Conservation (phyloP, 1,140 invertebrate genomes). For the Monomorium pharaonis region DNA sequence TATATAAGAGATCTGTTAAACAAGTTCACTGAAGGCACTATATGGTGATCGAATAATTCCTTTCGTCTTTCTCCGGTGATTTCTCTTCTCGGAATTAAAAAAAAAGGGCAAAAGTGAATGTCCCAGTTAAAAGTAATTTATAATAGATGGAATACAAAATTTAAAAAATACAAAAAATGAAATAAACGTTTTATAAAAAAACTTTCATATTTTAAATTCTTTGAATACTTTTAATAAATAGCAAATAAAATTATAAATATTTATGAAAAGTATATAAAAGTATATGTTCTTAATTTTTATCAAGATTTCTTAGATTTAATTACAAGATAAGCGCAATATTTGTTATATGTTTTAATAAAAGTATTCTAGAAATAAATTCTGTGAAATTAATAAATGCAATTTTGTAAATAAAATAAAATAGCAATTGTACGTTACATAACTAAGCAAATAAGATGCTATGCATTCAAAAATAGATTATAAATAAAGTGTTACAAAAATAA, state of each 20-base stretch:
- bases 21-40: not conserved
- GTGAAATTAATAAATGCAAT: not conserved
- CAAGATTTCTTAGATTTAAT: not conserved
- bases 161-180: not conserved
- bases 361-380: not conserved
- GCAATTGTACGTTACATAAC: not conserved
- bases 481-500: not conserved
- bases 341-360: not conserved
- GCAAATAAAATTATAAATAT: not conserved
- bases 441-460: not conserved
- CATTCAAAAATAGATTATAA: not conserved
- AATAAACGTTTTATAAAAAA: not conserved
- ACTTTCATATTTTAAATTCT: not conserved
- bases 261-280: too few relatives aligned
- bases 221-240: not conserved
- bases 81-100: slow-evolving; percentile 17
- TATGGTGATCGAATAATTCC: slow-evolving; percentile 16
- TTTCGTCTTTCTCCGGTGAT: slow-evolving; percentile 1
- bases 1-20: not conserved
- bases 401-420: not conserved
- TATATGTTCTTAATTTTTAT: not conserved
- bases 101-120: not conserved
- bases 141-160: not conserved
- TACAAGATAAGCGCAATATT: not conserved
- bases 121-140: slow-evolving; percentile 8